Evolutionary conservation across 2,113 vertebrate species (phyloP).

Genomic region (Mirza zaza): DNA sequence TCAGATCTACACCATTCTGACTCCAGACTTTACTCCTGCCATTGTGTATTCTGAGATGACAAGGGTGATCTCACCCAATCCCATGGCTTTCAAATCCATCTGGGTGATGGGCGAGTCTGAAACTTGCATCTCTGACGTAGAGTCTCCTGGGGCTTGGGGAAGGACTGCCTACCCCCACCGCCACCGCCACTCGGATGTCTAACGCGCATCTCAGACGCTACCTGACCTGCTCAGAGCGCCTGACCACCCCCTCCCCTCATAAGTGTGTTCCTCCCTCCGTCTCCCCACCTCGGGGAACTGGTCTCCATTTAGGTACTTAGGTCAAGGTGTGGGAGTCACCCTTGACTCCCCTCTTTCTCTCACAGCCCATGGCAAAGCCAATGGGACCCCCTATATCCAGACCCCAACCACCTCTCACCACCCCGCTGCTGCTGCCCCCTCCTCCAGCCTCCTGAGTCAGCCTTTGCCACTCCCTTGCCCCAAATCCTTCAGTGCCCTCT

Average conservation of each 20-base stretch:
- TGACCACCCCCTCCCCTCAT: accelerated
- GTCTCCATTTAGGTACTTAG: not conserved
- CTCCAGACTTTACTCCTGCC: not conserved
- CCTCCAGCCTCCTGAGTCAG: not conserved
- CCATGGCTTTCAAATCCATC: not conserved
- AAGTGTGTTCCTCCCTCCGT: not conserved
- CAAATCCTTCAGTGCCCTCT: not conserved
- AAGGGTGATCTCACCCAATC: not conserved
- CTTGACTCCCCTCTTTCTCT: not conserved
- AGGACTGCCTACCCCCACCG: not conserved
- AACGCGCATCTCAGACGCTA: not conserved
- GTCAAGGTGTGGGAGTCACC: not conserved
- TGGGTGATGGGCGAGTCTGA: not conserved
- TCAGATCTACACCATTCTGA: not conserved
- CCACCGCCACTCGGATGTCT: not conserved
- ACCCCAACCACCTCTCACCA: not conserved
- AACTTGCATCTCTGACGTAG: not conserved
- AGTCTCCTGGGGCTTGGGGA: not conserved
- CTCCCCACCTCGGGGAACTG: not conserved
- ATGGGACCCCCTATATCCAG: not conserved
- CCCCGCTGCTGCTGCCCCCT: not conserved
- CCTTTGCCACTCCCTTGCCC: not conserved
- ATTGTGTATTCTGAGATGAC: not conserved
- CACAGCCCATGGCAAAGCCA: not conserved
- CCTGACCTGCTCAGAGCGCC: not conserved